These are phyloP conservation scores for Ciona savignyi DNA, from an alignment of 23 tunicate genomes.

Conservation along the genomic window DNA sequence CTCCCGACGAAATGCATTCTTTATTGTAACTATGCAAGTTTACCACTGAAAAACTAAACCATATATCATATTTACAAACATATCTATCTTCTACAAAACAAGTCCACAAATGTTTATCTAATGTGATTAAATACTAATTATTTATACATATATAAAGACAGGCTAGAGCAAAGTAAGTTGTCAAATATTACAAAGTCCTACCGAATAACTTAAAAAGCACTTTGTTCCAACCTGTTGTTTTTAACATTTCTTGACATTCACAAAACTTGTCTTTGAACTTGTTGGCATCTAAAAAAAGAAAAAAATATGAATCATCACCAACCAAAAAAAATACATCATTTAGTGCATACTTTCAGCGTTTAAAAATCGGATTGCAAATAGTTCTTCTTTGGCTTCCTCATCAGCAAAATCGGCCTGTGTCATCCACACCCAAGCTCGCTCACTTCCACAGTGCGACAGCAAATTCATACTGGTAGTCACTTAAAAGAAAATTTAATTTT, in stretches of 20 bases:
- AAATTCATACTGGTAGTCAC: constrained; percentile 64
- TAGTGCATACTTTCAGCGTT: constrained; percentile 57
- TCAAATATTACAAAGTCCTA: not conserved
- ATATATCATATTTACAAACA: too few species aligned
- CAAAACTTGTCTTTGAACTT: constrained; percentile 71
- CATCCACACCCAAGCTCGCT: constrained; percentile 90
- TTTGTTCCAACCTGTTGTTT: not conserved
- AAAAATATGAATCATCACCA: not conserved
- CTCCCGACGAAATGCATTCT: too few species aligned
- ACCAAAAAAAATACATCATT: not conserved
- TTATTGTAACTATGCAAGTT: too few species aligned
- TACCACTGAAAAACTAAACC: too few species aligned
- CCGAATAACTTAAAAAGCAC: not conserved
- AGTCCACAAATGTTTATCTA: too few species aligned
- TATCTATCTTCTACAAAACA: too few species aligned
- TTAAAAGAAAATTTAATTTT: constrained; percentile 3
- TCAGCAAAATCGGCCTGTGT: constrained; percentile 73
- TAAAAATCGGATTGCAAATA: constrained; percentile 69
- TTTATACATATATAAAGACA: too few species aligned
- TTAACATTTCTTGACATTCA: constrained; percentile 36
- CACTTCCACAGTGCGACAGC: constrained; percentile 65
- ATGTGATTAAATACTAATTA: too few species aligned
- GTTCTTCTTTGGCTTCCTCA: constrained; percentile 55
- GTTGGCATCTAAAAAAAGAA: constrained; percentile 37
- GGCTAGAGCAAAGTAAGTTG: not conserved